phyloP scores from a whole-genome alignment of 2,888 invertebrate genomes.

The Drosophila leonis region DNA sequence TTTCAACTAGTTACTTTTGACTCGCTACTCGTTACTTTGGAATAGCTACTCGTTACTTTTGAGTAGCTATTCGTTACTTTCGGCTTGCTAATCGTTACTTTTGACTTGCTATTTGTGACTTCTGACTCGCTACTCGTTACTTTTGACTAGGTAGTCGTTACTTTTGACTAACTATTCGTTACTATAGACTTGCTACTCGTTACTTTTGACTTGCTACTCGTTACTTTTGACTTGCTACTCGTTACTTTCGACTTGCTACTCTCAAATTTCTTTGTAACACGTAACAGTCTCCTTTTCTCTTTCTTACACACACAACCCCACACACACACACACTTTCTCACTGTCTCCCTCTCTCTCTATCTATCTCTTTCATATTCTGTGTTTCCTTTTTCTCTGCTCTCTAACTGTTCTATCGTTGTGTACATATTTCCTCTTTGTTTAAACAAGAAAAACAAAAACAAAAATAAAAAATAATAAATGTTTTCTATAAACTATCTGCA shows the following conservation, averaged over 20 bases:
- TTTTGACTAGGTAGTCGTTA: background rate
- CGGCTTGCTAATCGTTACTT: background rate
- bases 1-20: constrained; percentile 3
- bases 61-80: background rate
- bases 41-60: constrained; percentile 4
- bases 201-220: background rate
- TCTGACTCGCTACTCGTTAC: background rate
- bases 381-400: constrained; percentile 5
- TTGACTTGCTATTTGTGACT: background rate
- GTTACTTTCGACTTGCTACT: background rate
- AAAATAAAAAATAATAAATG: constrained; percentile 32
- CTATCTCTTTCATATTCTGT: background rate
- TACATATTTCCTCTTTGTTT: constrained; percentile 59
- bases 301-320: background rate
- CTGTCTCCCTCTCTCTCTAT: constrained; percentile 3
- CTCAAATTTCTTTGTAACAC: background rate
- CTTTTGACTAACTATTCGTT: background rate
- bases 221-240: background rate
- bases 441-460: constrained; percentile 24
- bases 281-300: background rate
- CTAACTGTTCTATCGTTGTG: constrained; percentile 52
- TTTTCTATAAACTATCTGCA: constrained; percentile 33
- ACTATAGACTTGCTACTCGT: background rate
- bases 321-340: background rate
- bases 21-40: constrained; percentile 4